Base-by-base conservation (phyloP, 2,797 vertebrate genomes). In the Sciurus vulgaris region DNA sequence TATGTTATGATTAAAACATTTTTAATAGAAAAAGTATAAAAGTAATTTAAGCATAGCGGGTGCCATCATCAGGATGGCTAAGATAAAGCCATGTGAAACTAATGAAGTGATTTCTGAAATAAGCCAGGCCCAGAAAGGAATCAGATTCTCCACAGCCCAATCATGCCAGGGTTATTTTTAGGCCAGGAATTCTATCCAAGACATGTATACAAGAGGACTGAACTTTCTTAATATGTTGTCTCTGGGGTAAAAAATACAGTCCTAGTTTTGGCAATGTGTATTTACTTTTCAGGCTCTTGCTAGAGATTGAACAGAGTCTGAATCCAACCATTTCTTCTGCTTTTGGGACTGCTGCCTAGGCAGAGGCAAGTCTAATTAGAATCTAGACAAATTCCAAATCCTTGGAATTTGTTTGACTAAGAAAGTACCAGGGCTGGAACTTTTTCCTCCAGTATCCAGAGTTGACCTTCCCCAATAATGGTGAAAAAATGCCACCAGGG, bases 131-230 rank as follows among this genome's bases (percentile, higher is more conserved):
- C 84, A 95, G 82, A 94, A 94, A 93, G 72, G 67, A 97, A 94
- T 97, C 96, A 94, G 96, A 97, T 90, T 44, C 33, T 93, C 93
- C 35, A 61, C 22, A 85, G 87, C 79, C 77, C 74, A 87, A 20
- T 78, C 61, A 11, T 95, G 94, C 77, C 95, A 96, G 65, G 30
- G 79, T 83, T 97, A 98, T 97, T 97, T 97, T 98, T 92, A 96
- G 95, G 61, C 61, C 73, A 76, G 59, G 77, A 95, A 87, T 94
- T 95, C 94, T 70, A 81, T 92, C 93, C 84, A 92, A 96, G 81
- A 47, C 94, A 49, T 76, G 87, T 92, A 88, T 78, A 82, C 77
- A 94, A 97, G 63, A 95, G 35, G 69, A 85, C 81, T 96, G 63
- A 8, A 85, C 56, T 96, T 96, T 93, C 89, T 92, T 95, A 96